Conservation (phyloP, 2,888 invertebrate genomes). For the Tanytarsus gracilentus region DNA sequence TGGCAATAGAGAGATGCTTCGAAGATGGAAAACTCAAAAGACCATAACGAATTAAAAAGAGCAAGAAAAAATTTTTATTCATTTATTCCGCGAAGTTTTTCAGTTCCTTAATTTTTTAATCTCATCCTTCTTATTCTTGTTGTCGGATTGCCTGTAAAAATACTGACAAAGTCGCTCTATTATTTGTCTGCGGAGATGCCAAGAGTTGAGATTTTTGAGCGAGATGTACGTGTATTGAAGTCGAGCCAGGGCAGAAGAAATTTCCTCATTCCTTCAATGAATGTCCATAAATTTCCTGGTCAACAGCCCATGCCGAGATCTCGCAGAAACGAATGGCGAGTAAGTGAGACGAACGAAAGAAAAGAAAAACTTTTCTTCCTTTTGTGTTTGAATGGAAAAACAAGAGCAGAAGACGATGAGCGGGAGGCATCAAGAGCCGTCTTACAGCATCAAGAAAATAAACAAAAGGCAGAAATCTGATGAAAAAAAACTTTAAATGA, state of each 20-base stretch:
- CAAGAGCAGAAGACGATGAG: not conserved
- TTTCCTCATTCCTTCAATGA: not conserved
- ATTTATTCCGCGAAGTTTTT: constrained; percentile 5
- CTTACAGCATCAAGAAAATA: not conserved
- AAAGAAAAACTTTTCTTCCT: constrained; percentile 1
- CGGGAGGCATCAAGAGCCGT: not conserved
- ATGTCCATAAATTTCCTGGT: constrained; percentile 10
- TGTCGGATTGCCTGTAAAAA: too few species aligned
- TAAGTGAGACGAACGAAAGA: not conserved
- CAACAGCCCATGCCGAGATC: constrained; percentile 6
- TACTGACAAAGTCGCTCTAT: too few species aligned
- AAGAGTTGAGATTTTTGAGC: not conserved
- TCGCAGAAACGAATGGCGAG: not conserved
- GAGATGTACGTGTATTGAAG: constrained; percentile 1
- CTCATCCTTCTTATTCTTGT: not conserved
- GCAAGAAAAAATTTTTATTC: not conserved
- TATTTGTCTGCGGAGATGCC: not conserved
- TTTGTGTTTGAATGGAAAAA: constrained; percentile 4
- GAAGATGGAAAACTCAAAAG: not conserved
- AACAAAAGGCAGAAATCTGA: constrained; percentile 6
- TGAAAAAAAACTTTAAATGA: constrained; percentile 15
- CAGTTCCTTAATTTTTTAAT: constrained; percentile 4
- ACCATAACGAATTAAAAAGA: constrained; percentile 9
- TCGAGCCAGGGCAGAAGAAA: constrained; percentile 6
- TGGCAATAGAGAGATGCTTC: not conserved